Evolutionary conservation across 2,888 invertebrate species (phyloP), one percentile per base, ranked within the genome.

Genomic region (Drosophila seclusa): DNA sequence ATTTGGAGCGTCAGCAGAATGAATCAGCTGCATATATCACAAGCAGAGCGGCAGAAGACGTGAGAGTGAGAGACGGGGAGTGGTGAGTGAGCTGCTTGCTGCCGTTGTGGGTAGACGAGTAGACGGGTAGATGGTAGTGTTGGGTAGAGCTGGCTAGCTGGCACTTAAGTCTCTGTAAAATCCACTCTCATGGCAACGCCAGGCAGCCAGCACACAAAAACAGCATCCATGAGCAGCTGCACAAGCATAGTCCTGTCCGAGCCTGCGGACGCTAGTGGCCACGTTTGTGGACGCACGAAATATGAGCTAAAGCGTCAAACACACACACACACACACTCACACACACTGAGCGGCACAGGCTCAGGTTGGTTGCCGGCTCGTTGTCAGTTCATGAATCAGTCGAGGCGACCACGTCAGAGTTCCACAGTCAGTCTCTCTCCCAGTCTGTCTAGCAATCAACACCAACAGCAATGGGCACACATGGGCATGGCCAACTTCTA

Each of bases 91-190:
- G 24, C 45, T 45, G 45, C 45, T 55, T 54, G 53, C 24, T 54
- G 34, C 34, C 18, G 55, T 16, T 40, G 24, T 4, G 38, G 32
- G 48, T n/a, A 38, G 21, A 13, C 11, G 42, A 5, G n/a, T 42
- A 21, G 34, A 36, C 7, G 21, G 45, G 21, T 2, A 57, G 53
- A 21, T 7, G 32, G 53, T 18, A 29, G 64, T 29, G 48, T 8
- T 18, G 16, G 36, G 38, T n/a, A 5, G 21, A 58, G 53, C 48
- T 63, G 61, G 55, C 52, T 48, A 70, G 67, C 66, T 75, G 75
- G 81, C 84, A 89, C 87, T 86, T 87, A 85, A 85, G 85, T 85
- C 85, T 87, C 85, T 85, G 87, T 86, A 87, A 87, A 87, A 89
- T 87, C 87, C 85, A 89, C 78, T 88, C 85, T 83, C 89, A 89